Percentiles rank a stretch among this genome's conserved stretches.
phyloP scores from a whole-genome alignment of 2,113 vertebrate species.

The Petroica traversi region DNA sequence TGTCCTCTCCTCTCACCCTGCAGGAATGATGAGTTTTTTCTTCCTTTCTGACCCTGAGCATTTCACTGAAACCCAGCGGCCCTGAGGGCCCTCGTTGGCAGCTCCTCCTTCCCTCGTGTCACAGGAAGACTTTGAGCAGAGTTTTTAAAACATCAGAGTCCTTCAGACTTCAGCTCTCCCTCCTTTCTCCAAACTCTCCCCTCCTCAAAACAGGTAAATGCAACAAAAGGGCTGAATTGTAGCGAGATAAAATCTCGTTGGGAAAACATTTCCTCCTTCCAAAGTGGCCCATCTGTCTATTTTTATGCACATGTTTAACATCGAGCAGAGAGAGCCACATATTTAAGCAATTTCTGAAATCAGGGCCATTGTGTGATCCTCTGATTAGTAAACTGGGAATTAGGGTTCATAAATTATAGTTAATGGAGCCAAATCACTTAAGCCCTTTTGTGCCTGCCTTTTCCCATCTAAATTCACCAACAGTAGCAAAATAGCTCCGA shows the following conservation, averaged over 20 bases:
- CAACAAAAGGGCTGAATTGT: accelerated
- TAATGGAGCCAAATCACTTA: constrained; percentile 14
- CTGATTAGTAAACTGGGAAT: constrained; percentile 35
- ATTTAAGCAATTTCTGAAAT: constrained; percentile 24
- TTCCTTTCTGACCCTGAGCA: constrained; percentile 82
- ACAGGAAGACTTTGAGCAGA: constrained; percentile 73
- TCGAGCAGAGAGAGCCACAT: neutral
- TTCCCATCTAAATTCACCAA: neutral
- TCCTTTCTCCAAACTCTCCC: constrained; percentile 72
- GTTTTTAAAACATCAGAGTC: constrained; percentile 81
- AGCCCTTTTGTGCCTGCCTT: constrained; percentile 10
- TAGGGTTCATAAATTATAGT: neutral
- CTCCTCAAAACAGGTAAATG: constrained; percentile 73
- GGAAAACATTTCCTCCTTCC: neutral
- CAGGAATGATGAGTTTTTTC: constrained; percentile 80
- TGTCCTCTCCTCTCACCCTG: neutral
- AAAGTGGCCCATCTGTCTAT: neutral
- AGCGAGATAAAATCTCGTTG: accelerated
- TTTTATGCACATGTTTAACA: neutral
- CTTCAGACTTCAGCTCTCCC: constrained; percentile 71
- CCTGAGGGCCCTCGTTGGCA: constrained; percentile 80
- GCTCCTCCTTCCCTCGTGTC: constrained; percentile 67
- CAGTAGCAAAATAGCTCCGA: neutral
- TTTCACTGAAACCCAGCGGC: constrained; percentile 77
- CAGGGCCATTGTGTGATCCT: neutral